Conservation (phyloP, 2,797 vertebrate species). For the Cyclura pinguis region DNA sequence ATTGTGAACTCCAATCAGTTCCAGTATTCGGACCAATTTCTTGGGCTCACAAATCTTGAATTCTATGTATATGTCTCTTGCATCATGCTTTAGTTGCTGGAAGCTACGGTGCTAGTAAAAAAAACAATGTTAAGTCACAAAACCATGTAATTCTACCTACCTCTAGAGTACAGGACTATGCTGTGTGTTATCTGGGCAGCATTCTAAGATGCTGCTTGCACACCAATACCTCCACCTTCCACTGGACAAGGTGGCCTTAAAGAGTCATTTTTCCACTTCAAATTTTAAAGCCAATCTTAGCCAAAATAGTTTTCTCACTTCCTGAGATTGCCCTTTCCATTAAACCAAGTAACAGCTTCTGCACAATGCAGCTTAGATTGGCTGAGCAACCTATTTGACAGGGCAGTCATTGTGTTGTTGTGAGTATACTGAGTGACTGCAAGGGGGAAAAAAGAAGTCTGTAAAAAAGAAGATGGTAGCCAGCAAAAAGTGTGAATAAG, state of each 20-base stretch:
- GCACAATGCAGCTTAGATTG: neutral
- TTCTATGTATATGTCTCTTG: too few relatives aligned
- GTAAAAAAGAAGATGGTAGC: neutral
- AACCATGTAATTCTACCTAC: too few relatives aligned
- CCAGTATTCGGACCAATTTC: too few relatives aligned
- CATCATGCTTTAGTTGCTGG: too few relatives aligned
- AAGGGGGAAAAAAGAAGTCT: constrained; percentile 12
- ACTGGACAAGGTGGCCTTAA: neutral
- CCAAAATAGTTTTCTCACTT: neutral
- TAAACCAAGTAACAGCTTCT: neutral
- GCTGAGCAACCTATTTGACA: neutral
- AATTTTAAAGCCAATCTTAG: neutral
- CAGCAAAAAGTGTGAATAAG: constrained; percentile 34
- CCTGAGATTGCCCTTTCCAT: neutral
- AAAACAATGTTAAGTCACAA: too few relatives aligned
- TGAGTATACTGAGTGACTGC: neutral
- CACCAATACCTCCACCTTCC: neutral
- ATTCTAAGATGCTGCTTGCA: neutral
- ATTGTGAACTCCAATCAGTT: too few relatives aligned
- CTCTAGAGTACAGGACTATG: neutral
- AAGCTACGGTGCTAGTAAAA: too few relatives aligned
- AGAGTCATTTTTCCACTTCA: neutral
- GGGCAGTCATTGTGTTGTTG: neutral
- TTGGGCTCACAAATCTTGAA: too few relatives aligned
- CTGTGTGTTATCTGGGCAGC: neutral